Evolutionary conservation across 2,797 vertebrate species (phyloP).

Genomic region (Gymnothorax reevesii): DNA sequence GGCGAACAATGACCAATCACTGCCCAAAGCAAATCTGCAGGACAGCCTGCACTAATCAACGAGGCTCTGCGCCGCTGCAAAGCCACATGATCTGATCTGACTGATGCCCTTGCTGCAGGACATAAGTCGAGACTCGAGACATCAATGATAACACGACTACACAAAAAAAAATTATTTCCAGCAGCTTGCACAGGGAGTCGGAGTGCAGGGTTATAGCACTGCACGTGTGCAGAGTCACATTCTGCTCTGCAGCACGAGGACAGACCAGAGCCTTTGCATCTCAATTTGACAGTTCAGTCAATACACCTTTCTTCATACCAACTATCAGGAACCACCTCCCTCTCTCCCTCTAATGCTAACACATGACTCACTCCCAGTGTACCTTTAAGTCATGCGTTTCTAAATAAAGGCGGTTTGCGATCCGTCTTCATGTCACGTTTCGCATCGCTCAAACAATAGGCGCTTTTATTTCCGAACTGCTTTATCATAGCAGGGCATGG

Average conservation of each 20-base stretch:
- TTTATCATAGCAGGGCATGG: constrained; percentile 20
- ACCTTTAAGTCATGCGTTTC: constrained; percentile 2
- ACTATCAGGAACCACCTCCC: neutral
- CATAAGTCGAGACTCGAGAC: constrained; percentile 34
- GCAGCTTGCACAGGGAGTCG: too few species aligned
- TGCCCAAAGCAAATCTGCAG: constrained; percentile 38
- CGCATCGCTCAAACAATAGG: neutral
- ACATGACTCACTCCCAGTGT: constrained; percentile 14
- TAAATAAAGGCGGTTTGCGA: neutral
- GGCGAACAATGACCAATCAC: constrained; percentile 12
- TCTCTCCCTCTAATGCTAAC: neutral
- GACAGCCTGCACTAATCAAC: constrained; percentile 11
- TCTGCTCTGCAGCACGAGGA: neutral
- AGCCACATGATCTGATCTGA: constrained; percentile 35
- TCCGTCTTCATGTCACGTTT: neutral
- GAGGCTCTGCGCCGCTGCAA: constrained; percentile 22
- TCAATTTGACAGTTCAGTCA: neutral
- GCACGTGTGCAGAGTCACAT: neutral
- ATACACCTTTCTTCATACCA: neutral
- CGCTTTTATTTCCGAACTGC: neutral
- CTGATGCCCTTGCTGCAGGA: constrained; percentile 37
- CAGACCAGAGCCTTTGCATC: neutral
- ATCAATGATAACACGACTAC: constrained; percentile 36
- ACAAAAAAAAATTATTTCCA: too few species aligned
- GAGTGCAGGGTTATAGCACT: neutral